Base-by-base conservation (phyloP, 1,140 invertebrate genomes). In the Aphis craccivora region DNA sequence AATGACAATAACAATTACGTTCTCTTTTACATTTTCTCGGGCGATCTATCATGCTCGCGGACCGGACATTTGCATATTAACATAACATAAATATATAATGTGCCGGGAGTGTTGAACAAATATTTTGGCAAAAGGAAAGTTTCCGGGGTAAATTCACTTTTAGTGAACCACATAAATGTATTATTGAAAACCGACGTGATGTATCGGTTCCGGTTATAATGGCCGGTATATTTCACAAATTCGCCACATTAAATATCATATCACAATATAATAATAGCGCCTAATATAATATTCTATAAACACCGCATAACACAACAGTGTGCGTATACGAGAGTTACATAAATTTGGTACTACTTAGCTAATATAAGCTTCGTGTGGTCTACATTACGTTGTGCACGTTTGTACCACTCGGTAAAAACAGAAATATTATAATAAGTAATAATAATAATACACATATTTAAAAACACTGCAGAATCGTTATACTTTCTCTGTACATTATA, bases 401-500 rank as follows among this genome's bases (percentile, higher is more conserved):
- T 51, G 14, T 51, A 51, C 48, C 48, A 14, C 14, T 20, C 48
- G 18, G 18, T 51, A 14, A 51, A 51, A 51, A 51, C 48, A 20
- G 14, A 51, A 51, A 51, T 51, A 51, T 51, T 51, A 18, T 51
- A 3, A 51, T 20, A n/a, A n/a, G n/a, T n/a, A 20, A 51, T 51
- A 51, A 51, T 20, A 51, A 51, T 51, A 51, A 51, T 45, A 45
- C 9, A 45, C 45, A 45, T 45, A 45, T 45, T 45, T 45, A 84
- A 40, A 40, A 45, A 45, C 84, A 20, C 43, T 48, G 86, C 43
- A n/a, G 86, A 51, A 87, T 30, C 43, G 84, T 87, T 67, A 30
- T 67, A 91, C 90, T 91, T 91, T 91, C 90, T 83, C 90, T 76
- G 90, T 20, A 48, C 5, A 89, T 22, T 90, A 90, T 90, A 53